Evolutionary conservation across 2,113 vertebrate genomes (phyloP).

Genomic region (Coptodon bakossiorum): DNA sequence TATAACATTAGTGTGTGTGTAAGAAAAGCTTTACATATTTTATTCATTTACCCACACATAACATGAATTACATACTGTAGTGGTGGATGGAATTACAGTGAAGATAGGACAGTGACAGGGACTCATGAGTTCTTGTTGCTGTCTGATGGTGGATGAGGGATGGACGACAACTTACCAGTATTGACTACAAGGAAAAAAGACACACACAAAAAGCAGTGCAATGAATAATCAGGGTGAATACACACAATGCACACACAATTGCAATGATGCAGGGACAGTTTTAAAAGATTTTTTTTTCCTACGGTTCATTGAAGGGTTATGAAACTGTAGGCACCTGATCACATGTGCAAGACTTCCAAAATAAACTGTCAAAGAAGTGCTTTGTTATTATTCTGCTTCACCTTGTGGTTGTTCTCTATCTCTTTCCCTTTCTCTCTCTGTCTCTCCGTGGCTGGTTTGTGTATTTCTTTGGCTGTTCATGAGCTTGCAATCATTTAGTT

Average conservation of each 20-base stretch:
- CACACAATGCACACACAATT: not conserved
- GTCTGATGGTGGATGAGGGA: constrained; percentile 77
- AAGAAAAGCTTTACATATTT: not conserved
- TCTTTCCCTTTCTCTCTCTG: not conserved
- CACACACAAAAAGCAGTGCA: constrained; percentile 58
- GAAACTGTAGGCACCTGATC: not conserved
- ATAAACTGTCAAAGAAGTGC: not conserved
- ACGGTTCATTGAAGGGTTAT: not conserved
- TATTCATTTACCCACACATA: constrained; percentile 10
- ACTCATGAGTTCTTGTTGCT: constrained; percentile 73
- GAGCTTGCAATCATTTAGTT: not conserved
- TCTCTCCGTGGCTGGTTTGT: not conserved
- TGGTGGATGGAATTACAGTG: constrained; percentile 80
- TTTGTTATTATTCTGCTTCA: not conserved
- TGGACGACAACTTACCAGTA: constrained; percentile 94
- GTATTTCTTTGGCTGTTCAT: not conserved
- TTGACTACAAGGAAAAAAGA: constrained; percentile 82
- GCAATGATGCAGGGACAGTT: not conserved
- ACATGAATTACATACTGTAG: constrained; percentile 79
- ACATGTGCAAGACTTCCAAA: not conserved
- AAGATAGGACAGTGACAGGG: constrained; percentile 81
- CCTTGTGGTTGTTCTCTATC: not conserved
- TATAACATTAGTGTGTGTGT: not conserved
- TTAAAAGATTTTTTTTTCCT: not conserved
- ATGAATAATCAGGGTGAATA: constrained; percentile 30